A percentile compares a stretch with the other conserved stretches of the same genome.
These are phyloP conservation scores for Psilanteris sp. DNA, from an alignment of 1,140 invertebrate species.

Conservation along the genomic window DNA sequence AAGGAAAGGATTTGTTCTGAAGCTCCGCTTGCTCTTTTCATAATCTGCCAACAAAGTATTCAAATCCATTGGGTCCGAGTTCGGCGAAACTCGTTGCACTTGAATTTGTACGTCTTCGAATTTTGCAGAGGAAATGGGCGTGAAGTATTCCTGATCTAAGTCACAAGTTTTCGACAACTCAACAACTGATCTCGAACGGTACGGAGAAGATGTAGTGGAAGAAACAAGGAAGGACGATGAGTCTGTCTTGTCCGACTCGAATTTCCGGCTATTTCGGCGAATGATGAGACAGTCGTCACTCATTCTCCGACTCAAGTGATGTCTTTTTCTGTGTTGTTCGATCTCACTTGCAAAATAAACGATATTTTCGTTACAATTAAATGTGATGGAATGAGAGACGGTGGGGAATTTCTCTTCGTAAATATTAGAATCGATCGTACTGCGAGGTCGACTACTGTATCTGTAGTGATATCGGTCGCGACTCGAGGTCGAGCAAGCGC, in stretches of 20 bases:
- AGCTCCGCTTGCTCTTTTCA: conserved; percentile 82
- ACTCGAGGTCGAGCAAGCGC: conserved; percentile 34
- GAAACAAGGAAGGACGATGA: conserved; percentile 6
- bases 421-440: conserved; percentile 31
- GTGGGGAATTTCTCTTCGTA: conserved; percentile 17
- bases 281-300: conserved; percentile 72
- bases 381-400: conserved; percentile 29
- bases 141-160: conserved; percentile 3
- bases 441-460: conserved; percentile 18
- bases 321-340: conserved; percentile 22
- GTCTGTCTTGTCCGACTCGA: conserved; percentile 26
- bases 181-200: conserved; percentile 29
- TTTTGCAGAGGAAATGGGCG: conserved; percentile 7
- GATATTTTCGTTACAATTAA: conserved; percentile 34
- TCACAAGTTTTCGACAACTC: conserved; percentile 21
- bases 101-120: conserved; percentile 11
- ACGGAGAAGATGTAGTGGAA: conserved; percentile 28
- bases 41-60: conserved; percentile 83
- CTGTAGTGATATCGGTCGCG: conserved; percentile 26
- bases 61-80: conserved; percentile 69
- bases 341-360: conserved; percentile 27
- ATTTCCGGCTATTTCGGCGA: conserved; percentile 45
- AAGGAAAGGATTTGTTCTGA: conserved; percentile 77
- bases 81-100: not conserved
- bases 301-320: conserved; percentile 40